phyloP scores from a whole-genome alignment of 2,113 vertebrate species.

The Acanthisitta chloris region DNA sequence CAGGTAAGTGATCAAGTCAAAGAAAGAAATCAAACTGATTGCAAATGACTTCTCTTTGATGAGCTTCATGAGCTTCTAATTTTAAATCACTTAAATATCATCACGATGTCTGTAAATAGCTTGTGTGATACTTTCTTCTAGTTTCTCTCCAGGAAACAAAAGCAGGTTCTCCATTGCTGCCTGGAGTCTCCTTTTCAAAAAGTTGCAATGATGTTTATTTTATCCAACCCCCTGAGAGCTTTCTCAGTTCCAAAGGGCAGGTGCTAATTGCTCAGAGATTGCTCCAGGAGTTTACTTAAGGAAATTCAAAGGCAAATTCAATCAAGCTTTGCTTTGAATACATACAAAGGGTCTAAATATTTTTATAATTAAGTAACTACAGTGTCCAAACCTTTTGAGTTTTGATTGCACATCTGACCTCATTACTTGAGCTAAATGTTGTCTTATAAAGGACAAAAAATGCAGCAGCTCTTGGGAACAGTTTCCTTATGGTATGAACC shows the following conservation, averaged over 20 bases:
- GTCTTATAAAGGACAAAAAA: not conserved
- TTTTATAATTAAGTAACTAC: not conserved
- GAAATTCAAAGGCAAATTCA: slow-evolving; percentile 10
- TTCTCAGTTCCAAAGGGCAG: not conserved
- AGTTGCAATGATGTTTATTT: not conserved
- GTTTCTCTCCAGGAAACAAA: not conserved
- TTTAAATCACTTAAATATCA: not conserved
- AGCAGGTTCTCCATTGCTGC: not conserved
- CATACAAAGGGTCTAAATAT: not conserved
- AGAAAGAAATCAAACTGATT: not conserved
- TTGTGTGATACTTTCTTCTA: not conserved
- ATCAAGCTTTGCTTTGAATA: not conserved
- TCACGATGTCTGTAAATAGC: not conserved
- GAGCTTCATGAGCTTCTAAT: not conserved
- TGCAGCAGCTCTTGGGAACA: not conserved
- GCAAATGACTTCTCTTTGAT: not conserved
- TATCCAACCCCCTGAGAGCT: not conserved
- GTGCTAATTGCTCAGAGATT: not conserved
- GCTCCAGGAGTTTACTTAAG: not conserved
- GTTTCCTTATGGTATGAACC: not conserved
- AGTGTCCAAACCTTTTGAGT: not conserved
- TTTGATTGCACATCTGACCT: not conserved
- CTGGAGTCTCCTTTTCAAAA: not conserved
- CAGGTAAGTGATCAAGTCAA: not conserved
- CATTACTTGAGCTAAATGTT: not conserved